Percentiles rank a stretch among this genome's conserved stretches.
phyloP scores from a whole-genome alignment of 2,113 vertebrate species.

The Cyprinodon tularosa region DNA sequence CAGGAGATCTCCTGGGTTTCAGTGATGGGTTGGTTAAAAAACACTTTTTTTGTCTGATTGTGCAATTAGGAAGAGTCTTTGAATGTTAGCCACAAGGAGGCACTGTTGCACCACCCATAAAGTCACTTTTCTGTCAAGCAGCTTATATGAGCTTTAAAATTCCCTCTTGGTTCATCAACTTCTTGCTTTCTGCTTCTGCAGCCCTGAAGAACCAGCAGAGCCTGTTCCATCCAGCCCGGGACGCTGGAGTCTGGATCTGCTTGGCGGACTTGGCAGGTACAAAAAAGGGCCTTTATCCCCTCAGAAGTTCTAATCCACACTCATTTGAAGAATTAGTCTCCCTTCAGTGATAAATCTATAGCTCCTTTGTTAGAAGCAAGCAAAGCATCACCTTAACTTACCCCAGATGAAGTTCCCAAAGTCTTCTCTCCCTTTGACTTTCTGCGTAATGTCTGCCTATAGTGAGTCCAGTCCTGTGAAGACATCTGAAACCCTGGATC shows the following conservation, averaged over 20 bases:
- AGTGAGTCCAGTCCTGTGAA: slow-evolving; percentile 46
- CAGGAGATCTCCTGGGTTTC: slow-evolving; percentile 70
- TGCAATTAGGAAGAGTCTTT: background rate
- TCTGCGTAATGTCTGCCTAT: slow-evolving; percentile 19
- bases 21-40: slow-evolving; percentile 64
- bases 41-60: background rate
- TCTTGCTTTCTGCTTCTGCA: slow-evolving; percentile 34
- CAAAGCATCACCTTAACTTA: slow-evolving; percentile 25
- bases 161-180: slow-evolving; percentile 32
- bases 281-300: slow-evolving; percentile 21
- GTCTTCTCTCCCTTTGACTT: slow-evolving; percentile 19
- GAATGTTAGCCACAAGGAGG: slow-evolving; percentile 59
- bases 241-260: slow-evolving; percentile 68
- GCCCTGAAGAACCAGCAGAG: slow-evolving; percentile 44
- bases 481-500: slow-evolving; percentile 42
- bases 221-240: slow-evolving; percentile 57
- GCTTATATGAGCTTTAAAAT: slow-evolving; percentile 29
- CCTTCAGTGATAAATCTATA: slow-evolving; percentile 49
- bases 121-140: background rate
- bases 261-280: slow-evolving; percentile 64
- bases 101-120: slow-evolving; percentile 54
- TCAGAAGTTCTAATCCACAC: slow-evolving; percentile 9
- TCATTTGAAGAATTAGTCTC: slow-evolving; percentile 26
- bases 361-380: slow-evolving; percentile 27
- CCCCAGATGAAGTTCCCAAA: slow-evolving; percentile 9